phyloP scores from a whole-genome alignment of 2,888 invertebrate genomes.

The Pandemis heparana region DNA sequence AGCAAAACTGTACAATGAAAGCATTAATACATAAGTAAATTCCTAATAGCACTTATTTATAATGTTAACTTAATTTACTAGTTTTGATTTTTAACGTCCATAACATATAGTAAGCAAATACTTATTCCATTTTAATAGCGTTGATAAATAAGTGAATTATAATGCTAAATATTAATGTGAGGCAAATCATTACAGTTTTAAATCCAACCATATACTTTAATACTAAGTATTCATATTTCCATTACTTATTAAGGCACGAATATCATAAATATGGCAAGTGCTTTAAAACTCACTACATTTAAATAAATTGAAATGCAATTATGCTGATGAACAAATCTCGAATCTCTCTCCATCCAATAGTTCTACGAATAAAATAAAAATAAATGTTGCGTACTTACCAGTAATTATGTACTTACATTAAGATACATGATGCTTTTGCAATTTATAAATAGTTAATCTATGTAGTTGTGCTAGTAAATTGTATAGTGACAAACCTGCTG shows the following conservation, averaged over 20 bases:
- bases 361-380: neutral
- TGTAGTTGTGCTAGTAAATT: neutral
- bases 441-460: neutral
- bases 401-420: conserved; percentile 29
- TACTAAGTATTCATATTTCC: too few relatives aligned
- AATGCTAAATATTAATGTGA: neutral
- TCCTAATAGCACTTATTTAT: conserved; percentile 2
- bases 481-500: neutral
- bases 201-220: too few relatives aligned
- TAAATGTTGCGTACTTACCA: conserved; percentile 25
- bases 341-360: conserved; percentile 26
- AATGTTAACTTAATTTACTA: neutral
- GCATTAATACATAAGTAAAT: neutral
- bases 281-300: too few relatives aligned
- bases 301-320: neutral
- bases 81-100: neutral
- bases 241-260: too few relatives aligned
- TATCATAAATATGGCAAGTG: too few relatives aligned
- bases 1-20: neutral
- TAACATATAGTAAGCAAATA: neutral
- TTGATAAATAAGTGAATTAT: neutral
- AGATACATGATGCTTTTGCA: neutral
- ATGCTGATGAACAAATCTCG: conserved; percentile 11
- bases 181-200: neutral
- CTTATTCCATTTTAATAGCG: neutral